These are phyloP conservation scores for Priocnemis perturbator DNA, from an alignment of 2,888 invertebrate species.

Conservation along the genomic window DNA sequence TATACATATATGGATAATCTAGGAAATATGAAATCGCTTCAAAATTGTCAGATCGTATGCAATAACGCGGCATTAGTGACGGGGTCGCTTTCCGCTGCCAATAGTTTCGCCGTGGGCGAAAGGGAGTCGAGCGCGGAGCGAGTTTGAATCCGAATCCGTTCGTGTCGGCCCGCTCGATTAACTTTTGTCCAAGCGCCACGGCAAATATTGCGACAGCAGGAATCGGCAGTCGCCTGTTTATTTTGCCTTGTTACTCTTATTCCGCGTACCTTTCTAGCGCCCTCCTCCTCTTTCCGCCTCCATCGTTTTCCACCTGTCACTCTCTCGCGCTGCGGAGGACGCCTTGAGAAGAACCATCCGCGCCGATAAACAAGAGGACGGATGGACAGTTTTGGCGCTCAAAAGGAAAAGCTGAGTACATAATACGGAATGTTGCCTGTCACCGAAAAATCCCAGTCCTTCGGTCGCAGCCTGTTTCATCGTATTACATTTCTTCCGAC, in stretches of 20 bases:
- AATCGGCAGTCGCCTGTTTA: slow-evolving; percentile 64
- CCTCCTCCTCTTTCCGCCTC: background rate
- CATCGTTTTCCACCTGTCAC: background rate
- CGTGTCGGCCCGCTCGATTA: slow-evolving; percentile 27
- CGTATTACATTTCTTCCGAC: too few species aligned
- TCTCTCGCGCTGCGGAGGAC: background rate
- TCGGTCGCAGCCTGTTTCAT: too few species aligned
- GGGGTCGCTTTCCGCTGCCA: slow-evolving; percentile 28
- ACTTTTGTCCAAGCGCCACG: slow-evolving; percentile 53
- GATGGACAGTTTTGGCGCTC: slow-evolving; percentile 10
- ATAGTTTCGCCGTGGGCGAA: slow-evolving; percentile 36
- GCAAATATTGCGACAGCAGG: slow-evolving; percentile 62
- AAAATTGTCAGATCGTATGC: slow-evolving; percentile 65
- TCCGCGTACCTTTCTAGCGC: slow-evolving; percentile 25
- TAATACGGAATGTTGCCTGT: too few species aligned
- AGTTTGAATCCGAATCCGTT: background rate
- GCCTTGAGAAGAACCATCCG: background rate
- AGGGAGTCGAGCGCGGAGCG: background rate
- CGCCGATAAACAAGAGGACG: background rate
- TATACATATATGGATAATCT: slow-evolving; percentile 51
- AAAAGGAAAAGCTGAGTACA: slow-evolving; percentile 15
- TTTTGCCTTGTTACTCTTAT: slow-evolving; percentile 60
- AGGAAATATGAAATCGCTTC: slow-evolving; percentile 65
- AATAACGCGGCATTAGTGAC: slow-evolving; percentile 65
- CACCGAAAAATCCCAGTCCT: too few species aligned